Base-by-base conservation (phyloP, 1,140 invertebrate species). In the Cydia amplana region DNA sequence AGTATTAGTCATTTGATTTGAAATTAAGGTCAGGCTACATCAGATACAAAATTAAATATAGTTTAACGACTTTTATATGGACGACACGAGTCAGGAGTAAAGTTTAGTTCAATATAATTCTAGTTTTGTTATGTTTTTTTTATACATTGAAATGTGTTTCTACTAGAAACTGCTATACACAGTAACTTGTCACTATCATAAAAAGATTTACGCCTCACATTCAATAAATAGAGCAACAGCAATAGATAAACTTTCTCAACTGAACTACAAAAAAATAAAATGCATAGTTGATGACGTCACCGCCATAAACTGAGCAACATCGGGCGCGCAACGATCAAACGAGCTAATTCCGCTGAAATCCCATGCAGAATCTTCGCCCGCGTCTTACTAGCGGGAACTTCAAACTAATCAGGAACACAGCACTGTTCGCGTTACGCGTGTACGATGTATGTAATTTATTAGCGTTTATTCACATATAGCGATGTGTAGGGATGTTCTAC, bases 381-480 rank as follows among this genome's bases (percentile, higher is more conserved):
- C 20, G 43, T 83, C 80, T 82, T 77, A 79, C 89, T 87, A 90
- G 87, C 86, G 88, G 87, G 75, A 78, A 88, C 90, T 91, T 92
- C 87, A 91, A 91, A 91, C 89, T 87, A 91, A 91, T 93, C 91
- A 91, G 87, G 86, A 90, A 85, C 79, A 80, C 79, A 80, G 83
- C 80, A 80, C 83, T 83, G 84, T 88, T 84, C 85, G 85, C 83
- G 80, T 86, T 85, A 88, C 86, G 85, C 89, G 85, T 87, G 88
- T 90, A 89, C 87, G 81, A 85, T 85, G 88, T 88, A 83, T 83
- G 89, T 92, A 92, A 92, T 92, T 91, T 92, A 92, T 91, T 90
- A 92, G 86, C 88, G 87, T 87, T 92, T 91, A 93, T 93, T 91
- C 91, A 86, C 88, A 89, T 90, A 91, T 83, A 91, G 86, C 90